Percentiles rank a stretch among this genome's conserved stretches.
Evolutionary conservation across 2,113 vertebrate species (phyloP).

Genomic region (Ctenomys sociabilis): DNA sequence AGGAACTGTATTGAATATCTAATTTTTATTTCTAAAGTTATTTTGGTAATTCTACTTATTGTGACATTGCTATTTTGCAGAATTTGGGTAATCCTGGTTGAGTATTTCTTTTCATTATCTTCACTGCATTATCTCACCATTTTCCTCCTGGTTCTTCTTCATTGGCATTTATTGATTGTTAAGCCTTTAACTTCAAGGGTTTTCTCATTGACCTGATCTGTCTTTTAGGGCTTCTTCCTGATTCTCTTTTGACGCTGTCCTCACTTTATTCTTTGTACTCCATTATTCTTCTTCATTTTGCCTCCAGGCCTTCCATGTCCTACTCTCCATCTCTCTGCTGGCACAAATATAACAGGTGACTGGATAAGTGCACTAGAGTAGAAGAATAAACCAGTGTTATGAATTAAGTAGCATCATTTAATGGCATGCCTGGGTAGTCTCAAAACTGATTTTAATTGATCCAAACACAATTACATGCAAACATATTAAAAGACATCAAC

Average conservation of each 20-base stretch:
- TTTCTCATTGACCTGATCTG: neutral
- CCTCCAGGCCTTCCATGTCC: neutral
- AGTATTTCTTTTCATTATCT: neutral
- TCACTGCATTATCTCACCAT: neutral
- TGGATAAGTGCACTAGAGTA: neutral
- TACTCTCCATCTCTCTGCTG: neutral
- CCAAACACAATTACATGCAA: neutral
- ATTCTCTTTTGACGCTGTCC: neutral
- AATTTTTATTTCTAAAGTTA: neutral
- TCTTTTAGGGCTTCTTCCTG: neutral
- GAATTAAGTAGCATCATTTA: neutral
- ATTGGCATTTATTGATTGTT: neutral
- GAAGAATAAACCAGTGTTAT: too few relatives aligned
- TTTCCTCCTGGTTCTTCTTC: neutral
- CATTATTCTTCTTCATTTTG: neutral
- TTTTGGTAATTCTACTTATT: neutral
- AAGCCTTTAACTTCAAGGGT: neutral
- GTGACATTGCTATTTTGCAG: neutral
- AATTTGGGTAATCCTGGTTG: neutral
- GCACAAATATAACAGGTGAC: neutral
- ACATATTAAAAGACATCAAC: neutral
- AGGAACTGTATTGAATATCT: neutral
- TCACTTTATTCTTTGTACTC: neutral
- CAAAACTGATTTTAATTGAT: neutral
- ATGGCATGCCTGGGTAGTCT: neutral